Base-by-base conservation (phyloP, 2,888 invertebrate genomes). In the Habroteleia sp. region DNA sequence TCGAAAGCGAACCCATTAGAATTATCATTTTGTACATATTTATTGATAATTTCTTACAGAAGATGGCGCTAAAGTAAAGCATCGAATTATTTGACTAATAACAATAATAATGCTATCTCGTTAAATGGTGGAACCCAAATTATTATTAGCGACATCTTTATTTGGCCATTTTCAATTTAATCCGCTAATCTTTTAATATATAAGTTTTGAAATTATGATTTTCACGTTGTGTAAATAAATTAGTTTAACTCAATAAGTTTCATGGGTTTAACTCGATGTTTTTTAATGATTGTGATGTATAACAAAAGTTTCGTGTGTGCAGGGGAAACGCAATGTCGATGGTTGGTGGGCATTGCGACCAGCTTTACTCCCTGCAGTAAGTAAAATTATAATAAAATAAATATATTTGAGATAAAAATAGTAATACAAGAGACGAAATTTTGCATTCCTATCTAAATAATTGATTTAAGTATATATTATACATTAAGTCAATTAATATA, bases 291-390 rank as follows among this genome's bases (percentile, higher is more conserved):
- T 29, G 42, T 42, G 31, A 60, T 60, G 76, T 83, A 81, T 86
- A 84, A 86, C 80, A 71, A 79, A 78, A 83, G 82, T 88, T 88
- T 88, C 84, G 82, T 88, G 79, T 88, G 88, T 88, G 85, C 88
- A 88, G 88, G 88, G 87, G 87, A 85, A 88, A 87, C 85, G 88
- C 88, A 86, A 88, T 88, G 86, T 87, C 87, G 83, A 85, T 86
- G 86, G 83, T 86, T 82, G 88, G 82, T 84, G 88, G 87, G 81
- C 87, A 88, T 88, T 88, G 88, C 86, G 88, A 88, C 80, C 88
- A 88, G 86, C 87, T 88, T 82, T 88, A 88, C 85, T 88, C 88
- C 86, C 84, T 87, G 85, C 88, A 88, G 88, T 88, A 88, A 88
- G 88, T 88, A 88, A 82, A 83, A 52, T 69, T 52, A 41, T 33